phyloP scores from a whole-genome alignment of 2,888 invertebrate species.

The Drosophila fungiperda region DNA sequence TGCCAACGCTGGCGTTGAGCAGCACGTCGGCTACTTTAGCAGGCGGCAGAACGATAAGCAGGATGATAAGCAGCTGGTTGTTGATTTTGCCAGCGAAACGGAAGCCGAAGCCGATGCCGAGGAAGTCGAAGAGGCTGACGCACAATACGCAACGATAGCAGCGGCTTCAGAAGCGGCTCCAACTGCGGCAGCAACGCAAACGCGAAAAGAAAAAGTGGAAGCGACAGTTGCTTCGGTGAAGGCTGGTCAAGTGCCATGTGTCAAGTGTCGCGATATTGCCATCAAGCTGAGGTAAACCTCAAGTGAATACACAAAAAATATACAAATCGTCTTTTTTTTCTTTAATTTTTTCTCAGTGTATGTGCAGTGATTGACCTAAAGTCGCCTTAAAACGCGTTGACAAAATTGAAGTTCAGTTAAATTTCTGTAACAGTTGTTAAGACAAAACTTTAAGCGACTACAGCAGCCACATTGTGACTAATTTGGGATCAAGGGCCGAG shows the following conservation, averaged over 20 bases:
- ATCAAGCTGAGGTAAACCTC: constrained; percentile 79
- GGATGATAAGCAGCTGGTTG: constrained; percentile 59
- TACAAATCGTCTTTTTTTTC: neutral
- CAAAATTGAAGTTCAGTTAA: neutral
- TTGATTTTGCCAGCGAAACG: constrained; percentile 71
- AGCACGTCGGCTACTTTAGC: constrained; percentile 83
- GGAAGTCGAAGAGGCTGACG: constrained; percentile 41
- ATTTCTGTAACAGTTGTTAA: neutral
- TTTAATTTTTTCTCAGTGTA: constrained; percentile 5
- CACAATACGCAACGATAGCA: constrained; percentile 63
- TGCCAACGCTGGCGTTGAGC: constrained; percentile 76
- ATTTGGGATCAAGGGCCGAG: neutral
- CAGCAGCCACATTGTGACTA: neutral
- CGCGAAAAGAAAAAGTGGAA: neutral
- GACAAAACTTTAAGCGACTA: neutral
- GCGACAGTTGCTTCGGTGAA: neutral
- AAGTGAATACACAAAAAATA: constrained; percentile 8
- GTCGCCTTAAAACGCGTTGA: neutral
- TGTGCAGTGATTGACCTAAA: constrained; percentile 3
- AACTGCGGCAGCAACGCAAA: neutral
- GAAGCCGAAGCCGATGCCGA: constrained; percentile 49
- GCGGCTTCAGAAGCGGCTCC: neutral
- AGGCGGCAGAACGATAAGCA: constrained; percentile 19
- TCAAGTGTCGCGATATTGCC: constrained; percentile 82
- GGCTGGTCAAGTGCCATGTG: constrained; percentile 78